A percentile compares a stretch with the other conserved stretches of the same genome.
Evolutionary conservation across 2,113 vertebrate species (phyloP).

Genomic region (Macaca mulatta): DNA sequence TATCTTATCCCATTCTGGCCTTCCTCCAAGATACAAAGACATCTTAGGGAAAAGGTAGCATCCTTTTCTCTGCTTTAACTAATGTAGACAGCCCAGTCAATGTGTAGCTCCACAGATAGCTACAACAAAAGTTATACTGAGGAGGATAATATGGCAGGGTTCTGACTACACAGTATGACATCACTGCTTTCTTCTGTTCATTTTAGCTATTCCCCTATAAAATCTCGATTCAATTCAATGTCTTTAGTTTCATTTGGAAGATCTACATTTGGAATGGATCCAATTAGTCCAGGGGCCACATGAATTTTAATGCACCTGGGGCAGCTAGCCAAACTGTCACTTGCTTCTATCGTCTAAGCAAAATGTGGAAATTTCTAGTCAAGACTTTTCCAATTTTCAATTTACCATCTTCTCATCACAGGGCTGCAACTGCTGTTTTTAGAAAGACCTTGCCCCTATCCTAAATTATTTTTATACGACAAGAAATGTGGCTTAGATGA

Average conservation of each 20-base stretch:
- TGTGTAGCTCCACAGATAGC: neutral
- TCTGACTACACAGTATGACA: slow-evolving; percentile 20
- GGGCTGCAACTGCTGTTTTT: neutral
- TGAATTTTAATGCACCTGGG: slow-evolving; percentile 4
- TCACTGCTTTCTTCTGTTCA: slow-evolving; percentile 36
- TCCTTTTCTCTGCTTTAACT: neutral
- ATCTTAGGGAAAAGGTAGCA: neutral
- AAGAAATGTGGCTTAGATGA: slow-evolving; percentile 1
- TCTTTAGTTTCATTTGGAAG: slow-evolving; percentile 49
- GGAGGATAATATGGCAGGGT: neutral
- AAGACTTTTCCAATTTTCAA: slow-evolving; percentile 40
- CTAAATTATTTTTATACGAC: slow-evolving; percentile 9
- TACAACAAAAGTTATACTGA: neutral
- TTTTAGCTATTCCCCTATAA: slow-evolving; percentile 40
- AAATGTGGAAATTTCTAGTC: slow-evolving; percentile 45
- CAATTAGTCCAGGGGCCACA: neutral
- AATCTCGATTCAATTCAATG: slow-evolving; percentile 38
- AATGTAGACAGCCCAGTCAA: neutral
- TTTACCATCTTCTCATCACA: slow-evolving; percentile 18
- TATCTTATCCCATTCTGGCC: neutral
- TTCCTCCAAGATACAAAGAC: neutral
- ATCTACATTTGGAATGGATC: slow-evolving; percentile 58
- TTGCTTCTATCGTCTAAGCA: slow-evolving; percentile 48
- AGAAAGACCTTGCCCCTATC: neutral
- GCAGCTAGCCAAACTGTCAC: slow-evolving; percentile 50